Evolutionary conservation across 2,888 invertebrate genomes (phyloP).

Genomic region (Cheilosia impressa): DNA sequence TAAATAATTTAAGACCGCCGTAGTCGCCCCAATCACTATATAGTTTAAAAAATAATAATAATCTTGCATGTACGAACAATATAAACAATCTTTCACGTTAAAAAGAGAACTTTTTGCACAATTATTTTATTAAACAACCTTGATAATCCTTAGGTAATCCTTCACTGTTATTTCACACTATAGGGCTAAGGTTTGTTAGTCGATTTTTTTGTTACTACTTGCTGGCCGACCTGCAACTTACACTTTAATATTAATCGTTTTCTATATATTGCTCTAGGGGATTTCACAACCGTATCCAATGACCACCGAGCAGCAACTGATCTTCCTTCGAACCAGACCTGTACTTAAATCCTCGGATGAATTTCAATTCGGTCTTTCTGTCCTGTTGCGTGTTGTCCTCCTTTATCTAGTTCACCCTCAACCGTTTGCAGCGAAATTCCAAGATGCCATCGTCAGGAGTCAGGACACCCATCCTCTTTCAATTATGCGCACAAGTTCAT

Average conservation of each 20-base stretch:
- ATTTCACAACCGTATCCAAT: constrained; percentile 79
- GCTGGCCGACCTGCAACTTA: constrained; percentile 22
- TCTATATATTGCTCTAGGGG: not conserved
- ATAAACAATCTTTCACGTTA: no score
- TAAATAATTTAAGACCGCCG: no score
- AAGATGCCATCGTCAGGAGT: constrained; percentile 66
- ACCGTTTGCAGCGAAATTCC: constrained; percentile 61
- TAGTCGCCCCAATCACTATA: no score
- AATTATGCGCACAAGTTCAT: constrained; percentile 73
- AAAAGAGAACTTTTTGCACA: no score
- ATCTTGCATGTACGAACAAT: no score
- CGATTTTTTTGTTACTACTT: not conserved
- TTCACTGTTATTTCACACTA: no score
- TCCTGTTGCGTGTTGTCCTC: constrained; percentile 7
- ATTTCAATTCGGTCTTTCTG: constrained; percentile 44
- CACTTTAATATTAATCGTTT: constrained; percentile 30
- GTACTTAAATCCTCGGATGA: constrained; percentile 81
- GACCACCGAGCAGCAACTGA: constrained; percentile 81
- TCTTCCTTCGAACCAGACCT: constrained; percentile 76
- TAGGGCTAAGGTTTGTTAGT: no score
- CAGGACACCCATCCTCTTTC: constrained; percentile 68
- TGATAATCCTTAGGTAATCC: no score
- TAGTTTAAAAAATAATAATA: no score
- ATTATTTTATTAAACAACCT: no score
- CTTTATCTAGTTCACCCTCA: constrained; percentile 20